These are phyloP conservation scores for Sericinus montela DNA, from an alignment of 2,888 invertebrate genomes.

Conservation along the genomic window DNA sequence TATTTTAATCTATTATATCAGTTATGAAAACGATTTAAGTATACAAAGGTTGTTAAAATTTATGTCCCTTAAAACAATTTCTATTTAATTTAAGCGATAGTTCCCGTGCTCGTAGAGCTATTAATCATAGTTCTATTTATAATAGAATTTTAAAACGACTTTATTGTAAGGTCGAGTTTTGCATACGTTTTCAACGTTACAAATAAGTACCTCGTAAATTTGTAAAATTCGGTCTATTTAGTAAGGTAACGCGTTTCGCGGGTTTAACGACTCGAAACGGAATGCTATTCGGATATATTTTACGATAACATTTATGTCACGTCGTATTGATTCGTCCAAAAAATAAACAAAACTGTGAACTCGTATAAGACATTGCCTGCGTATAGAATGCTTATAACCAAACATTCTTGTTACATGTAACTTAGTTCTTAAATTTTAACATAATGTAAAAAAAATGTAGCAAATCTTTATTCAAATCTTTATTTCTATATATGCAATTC, in stretches of 20 bases:
- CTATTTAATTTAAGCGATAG: neutral
- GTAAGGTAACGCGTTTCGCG: constrained; percentile 5
- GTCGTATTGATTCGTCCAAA: constrained; percentile 7
- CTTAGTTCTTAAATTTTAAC: too few relatives aligned
- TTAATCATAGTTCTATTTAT: constrained; percentile 3
- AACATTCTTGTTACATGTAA: too few relatives aligned
- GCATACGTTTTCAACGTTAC: neutral
- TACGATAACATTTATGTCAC: constrained; percentile 14
- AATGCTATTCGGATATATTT: constrained; percentile 6
- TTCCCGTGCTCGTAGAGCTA: neutral
- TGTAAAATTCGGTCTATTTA: constrained; percentile 12
- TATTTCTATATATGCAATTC: too few relatives aligned
- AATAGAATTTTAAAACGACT: constrained; percentile 4
- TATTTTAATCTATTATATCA: too few relatives aligned
- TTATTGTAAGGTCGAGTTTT: constrained; percentile 3
- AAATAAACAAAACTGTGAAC: constrained; percentile 1
- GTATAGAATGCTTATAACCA: too few relatives aligned
- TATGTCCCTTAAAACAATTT: neutral
- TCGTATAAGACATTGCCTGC: neutral
- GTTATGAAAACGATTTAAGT: too few relatives aligned
- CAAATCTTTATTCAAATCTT: too few relatives aligned
- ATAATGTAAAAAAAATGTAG: too few relatives aligned
- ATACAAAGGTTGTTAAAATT: too few relatives aligned
- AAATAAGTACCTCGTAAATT: constrained; percentile 13
- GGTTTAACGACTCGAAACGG: constrained; percentile 11